A percentile compares a stretch with the other conserved stretches of the same genome.
These are phyloP conservation scores for Troides helena DNA, from an alignment of 2,888 invertebrate species.

Conservation along the genomic window DNA sequence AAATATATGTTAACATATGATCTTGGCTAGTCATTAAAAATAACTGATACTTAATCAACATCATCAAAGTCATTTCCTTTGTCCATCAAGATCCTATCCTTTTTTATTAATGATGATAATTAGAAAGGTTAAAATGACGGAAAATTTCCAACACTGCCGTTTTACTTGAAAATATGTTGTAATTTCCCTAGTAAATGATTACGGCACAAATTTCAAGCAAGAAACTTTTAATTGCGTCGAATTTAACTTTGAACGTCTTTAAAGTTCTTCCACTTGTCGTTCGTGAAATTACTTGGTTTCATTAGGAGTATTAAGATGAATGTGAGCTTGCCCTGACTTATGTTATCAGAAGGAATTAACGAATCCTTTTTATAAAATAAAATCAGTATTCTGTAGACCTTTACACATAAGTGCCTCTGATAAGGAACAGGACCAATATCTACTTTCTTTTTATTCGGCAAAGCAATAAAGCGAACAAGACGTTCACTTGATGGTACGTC, in stretches of 20 bases:
- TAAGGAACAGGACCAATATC: neutral
- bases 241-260: constrained; percentile 70
- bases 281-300: constrained; percentile 67
- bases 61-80: too few relatives aligned
- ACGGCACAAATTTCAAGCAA: constrained; percentile 66
- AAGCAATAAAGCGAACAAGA: too few relatives aligned
- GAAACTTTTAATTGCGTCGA: constrained; percentile 73
- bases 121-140: neutral
- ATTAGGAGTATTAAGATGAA: constrained; percentile 65
- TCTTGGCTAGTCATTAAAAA: too few relatives aligned
- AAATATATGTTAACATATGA: too few relatives aligned
- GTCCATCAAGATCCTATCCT: too few relatives aligned
- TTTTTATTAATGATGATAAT: constrained; percentile 1
- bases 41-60: too few relatives aligned
- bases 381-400: neutral
- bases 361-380: neutral
- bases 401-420: neutral
- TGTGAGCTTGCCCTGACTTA: constrained; percentile 34
- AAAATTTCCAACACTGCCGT: neutral
- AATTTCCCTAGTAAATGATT: constrained; percentile 69
- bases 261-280: constrained; percentile 58
- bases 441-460: too few relatives aligned
- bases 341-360: neutral
- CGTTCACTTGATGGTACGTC: too few relatives aligned
- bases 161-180: constrained; percentile 29